Evolutionary conservation across 1,140 invertebrate genomes (phyloP), one percentile per base, ranked within the genome.

Genomic region (Psix sp.): DNA sequence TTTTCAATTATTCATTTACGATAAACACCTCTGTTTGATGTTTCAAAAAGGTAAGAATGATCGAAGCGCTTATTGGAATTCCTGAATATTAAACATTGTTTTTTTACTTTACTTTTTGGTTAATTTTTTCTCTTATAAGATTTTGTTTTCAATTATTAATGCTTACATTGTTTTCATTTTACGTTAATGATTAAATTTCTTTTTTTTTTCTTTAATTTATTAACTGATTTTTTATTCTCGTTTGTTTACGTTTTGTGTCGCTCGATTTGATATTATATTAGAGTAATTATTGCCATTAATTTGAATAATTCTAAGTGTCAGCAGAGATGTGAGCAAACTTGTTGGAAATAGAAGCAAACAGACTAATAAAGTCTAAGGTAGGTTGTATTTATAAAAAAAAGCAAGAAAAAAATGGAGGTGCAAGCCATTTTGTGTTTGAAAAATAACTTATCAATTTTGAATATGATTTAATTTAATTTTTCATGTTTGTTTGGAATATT

Each of bases 211-310:
- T 35, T 36, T 39, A 40, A 52, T 36, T 36, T 35, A 26, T 52
- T 52, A 17, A 9, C 6, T 51, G 21, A 42, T 16, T 24, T 56
- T 4, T 62, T 59, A 16, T 70, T 60, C 60, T 66, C 66, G 60
- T 76, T 57, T 62, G 73, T 71, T 71, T 76, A 76, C 73, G 66
- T 76, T 76, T 66, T 67, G 66, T 76, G 74, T 76, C 74, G 74
- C 74, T 76, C 74, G 51, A 67, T 67, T 66, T 62, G n/a, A n/a
- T n/a, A 42, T 52, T 18, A 63, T 59, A 17, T 59, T 20, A 36
- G 7, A 13, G 29, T 42, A 16, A 18, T 42, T 40, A 14, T 40
- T 18, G 56, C 43, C 38, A 43, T 66, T 75, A 66, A 70, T 68
- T 48, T 36, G 10, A 39, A 43, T 29, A 17, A 60, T 75, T 70